Evolutionary conservation across 1,140 invertebrate species (phyloP).

Genomic region (Zaprionus davidi): DNA sequence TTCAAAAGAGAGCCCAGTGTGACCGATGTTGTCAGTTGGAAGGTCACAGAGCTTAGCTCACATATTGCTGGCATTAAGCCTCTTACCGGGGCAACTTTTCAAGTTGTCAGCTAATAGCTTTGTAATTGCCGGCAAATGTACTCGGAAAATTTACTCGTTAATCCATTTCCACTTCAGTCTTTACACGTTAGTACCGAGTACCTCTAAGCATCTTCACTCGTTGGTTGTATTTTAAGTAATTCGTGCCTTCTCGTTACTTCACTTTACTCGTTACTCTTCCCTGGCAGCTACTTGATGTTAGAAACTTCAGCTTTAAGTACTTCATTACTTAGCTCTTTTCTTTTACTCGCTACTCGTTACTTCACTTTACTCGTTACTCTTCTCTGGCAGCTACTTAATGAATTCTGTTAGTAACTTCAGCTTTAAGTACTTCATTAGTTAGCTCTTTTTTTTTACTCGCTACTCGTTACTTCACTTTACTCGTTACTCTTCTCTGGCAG

Average conservation of each 20-base stretch:
- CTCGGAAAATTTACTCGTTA: conserved; percentile 10
- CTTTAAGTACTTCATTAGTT: too few relatives aligned
- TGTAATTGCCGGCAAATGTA: conserved; percentile 26
- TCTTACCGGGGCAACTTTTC: conserved; percentile 16
- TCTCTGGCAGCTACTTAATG: too few relatives aligned
- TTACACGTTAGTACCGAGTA: neutral
- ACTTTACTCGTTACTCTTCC: neutral
- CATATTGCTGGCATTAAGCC: conserved; percentile 29
- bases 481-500: too few relatives aligned
- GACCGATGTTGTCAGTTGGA: conserved; percentile 38
- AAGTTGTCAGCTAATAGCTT: conserved; percentile 34
- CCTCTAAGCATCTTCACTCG: neutral
- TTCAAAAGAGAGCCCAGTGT: neutral
- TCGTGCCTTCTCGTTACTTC: neutral
- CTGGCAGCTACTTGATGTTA: too few relatives aligned
- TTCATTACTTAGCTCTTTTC: neutral
- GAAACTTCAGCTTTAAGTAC: neutral
- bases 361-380: neutral
- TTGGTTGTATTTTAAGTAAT: neutral
- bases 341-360: neutral
- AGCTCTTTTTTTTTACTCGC: too few relatives aligned
- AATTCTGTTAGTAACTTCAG: too few relatives aligned
- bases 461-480: too few relatives aligned
- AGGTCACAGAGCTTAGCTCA: conserved; percentile 32
- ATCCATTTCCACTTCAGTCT: too few relatives aligned